phyloP scores from a whole-genome alignment of 2,888 invertebrate species.

The Xestia sexstrigata region DNA sequence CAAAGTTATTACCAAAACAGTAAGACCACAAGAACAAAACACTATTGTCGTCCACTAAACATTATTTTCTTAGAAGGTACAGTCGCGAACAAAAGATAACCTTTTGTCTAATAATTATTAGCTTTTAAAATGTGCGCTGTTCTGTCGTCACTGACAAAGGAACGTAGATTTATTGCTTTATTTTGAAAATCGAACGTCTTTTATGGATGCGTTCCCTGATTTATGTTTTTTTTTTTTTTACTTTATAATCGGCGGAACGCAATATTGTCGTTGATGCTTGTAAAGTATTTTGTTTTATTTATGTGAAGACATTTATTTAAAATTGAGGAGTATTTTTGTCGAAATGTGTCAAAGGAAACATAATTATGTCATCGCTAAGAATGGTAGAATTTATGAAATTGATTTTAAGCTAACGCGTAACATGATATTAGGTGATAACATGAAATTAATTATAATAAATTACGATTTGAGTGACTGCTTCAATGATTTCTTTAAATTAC shows the following conservation, averaged over 20 bases:
- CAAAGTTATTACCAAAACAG: conserved; percentile 82
- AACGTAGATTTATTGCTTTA: conserved; percentile 68
- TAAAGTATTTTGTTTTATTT: conserved; percentile 35
- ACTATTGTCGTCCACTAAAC: conserved; percentile 71
- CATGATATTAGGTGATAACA: conserved; percentile 41
- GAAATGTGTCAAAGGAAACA: conserved; percentile 47
- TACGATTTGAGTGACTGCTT: conserved; percentile 32
- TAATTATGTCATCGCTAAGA: conserved; percentile 47
- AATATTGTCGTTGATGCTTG: conserved; percentile 42
- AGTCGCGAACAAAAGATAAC: conserved; percentile 56
- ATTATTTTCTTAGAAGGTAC: conserved; percentile 77
- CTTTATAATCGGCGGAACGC: conserved; percentile 46
- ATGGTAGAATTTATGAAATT: conserved; percentile 32
- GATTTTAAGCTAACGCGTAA: conserved; percentile 30
- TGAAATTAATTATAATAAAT: conserved; percentile 52
- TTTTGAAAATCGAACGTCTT: conserved; percentile 67
- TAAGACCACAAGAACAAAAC: conserved; percentile 79
- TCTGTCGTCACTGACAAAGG: conserved; percentile 65
- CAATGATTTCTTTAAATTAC: conserved; percentile 20
- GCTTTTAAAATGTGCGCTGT: conserved; percentile 72
- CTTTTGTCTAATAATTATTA: conserved; percentile 76
- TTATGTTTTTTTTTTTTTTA: conserved; percentile 61
- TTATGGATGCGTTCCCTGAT: conserved; percentile 63
- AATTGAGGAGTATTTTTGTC: conserved; percentile 6
- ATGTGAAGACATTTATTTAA: conserved; percentile 19